Evolutionary conservation across 2,888 invertebrate species (phyloP), one percentile per base, ranked within the genome.

Genomic region (Abscondita cerata): DNA sequence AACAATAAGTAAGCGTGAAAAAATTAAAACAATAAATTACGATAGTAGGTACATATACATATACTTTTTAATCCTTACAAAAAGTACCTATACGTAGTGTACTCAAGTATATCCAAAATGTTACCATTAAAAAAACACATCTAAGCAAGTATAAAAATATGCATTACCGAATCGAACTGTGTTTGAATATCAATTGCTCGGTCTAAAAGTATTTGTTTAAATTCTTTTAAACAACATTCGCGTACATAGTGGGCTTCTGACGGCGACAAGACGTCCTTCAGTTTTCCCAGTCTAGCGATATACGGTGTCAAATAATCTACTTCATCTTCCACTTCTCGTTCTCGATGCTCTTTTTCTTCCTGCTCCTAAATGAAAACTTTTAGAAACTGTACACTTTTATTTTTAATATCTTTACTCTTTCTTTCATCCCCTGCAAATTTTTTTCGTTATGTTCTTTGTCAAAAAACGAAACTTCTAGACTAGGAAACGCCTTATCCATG

Each of bases 271-370:
- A 18, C 78, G 31, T 77, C 79, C 0, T 78, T 76, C 0, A 83
- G 81, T 34, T 84, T 82, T 18, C 85, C 85, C 73, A 88, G 79
- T 19, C 85, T 82, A 1, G 86, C 86, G 12, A 89, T 72, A 74
- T 89, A 89, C 0, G 89, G 89, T 2, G 85, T 84, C 16, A 90
- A 76, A 34, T 86, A 87, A 71, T 90, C 87, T 11, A 86, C 82
- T 52, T 85, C 85, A 0, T 84, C 84, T 70, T 86, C 86, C n/a
- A 85, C 83, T 72, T 89, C 87, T 9, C 86, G 83, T 65, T 86
- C 84, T 40, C 83, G 82, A 13, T 84, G 78, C 70, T 83, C 83
- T 62, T 81, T 71, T 79, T 86, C 85, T 70, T 83, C 83, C 62
- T 81, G 70, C 78, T 86, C 85, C 68, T 69, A 61, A n/a, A 58